A percentile compares a stretch with the other conserved stretches of the same genome.
phyloP scores from a whole-genome alignment of 2,888 invertebrate genomes.

The Drosophila conformis region DNA sequence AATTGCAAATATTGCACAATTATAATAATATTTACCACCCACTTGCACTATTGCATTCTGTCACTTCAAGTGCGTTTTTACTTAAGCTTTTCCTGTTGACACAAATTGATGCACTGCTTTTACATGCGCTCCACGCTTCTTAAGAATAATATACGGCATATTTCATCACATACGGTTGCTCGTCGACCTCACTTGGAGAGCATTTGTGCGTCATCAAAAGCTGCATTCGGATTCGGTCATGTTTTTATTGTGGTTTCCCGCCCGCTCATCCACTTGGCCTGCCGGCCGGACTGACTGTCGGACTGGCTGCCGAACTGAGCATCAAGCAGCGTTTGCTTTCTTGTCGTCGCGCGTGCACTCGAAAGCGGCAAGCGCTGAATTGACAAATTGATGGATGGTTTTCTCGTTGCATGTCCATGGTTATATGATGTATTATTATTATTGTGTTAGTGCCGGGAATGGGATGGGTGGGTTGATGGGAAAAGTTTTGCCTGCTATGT shows the following conservation, averaged over 20 bases:
- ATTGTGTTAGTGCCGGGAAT: not conserved
- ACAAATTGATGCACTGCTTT: conserved; percentile 12
- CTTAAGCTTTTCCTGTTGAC: conserved; percentile 10
- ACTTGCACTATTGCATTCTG: conserved; percentile 7
- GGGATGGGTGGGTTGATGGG: conserved; percentile 11
- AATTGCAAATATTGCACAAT: conserved; percentile 10
- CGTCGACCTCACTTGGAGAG: conserved; percentile 35
- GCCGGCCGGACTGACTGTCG: not conserved
- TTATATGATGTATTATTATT: conserved; percentile 74
- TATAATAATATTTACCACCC: conserved; percentile 22
- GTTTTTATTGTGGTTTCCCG: conserved; percentile 35
- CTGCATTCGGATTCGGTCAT: conserved; percentile 36
- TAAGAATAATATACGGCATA: conserved; percentile 29
- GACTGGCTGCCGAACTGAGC: not conserved
- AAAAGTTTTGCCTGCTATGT: conserved; percentile 43
- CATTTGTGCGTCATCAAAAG: conserved; percentile 37
- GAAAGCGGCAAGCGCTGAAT: conserved; percentile 68
- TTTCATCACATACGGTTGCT: conserved; percentile 36
- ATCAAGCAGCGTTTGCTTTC: conserved; percentile 29
- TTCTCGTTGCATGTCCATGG: conserved; percentile 44
- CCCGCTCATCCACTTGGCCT: conserved; percentile 1
- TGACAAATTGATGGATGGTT: conserved; percentile 78
- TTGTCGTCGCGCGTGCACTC: conserved; percentile 45
- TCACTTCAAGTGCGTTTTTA: not conserved
- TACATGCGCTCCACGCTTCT: conserved; percentile 10